phyloP scores from a whole-genome alignment of 2,888 invertebrate genomes.

The Monopis laevigella region DNA sequence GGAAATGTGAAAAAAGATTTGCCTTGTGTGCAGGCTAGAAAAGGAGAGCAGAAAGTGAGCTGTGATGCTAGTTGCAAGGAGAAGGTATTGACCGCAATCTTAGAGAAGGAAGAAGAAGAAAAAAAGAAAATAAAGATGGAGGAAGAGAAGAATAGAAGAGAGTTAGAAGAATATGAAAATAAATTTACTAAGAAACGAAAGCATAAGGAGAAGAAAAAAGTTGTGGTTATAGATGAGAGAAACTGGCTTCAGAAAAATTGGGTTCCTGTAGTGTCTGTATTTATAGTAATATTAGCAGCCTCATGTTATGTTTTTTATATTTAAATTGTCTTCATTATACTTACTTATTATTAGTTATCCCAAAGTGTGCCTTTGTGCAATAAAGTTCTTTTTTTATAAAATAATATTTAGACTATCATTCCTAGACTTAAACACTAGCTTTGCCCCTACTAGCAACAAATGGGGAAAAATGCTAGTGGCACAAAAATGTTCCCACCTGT shows the following conservation, averaged over 20 bases:
- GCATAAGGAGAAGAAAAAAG: conserved; percentile 53
- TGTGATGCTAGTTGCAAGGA: conserved; percentile 74
- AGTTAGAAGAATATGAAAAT: conserved; percentile 80
- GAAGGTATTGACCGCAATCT: conserved; percentile 62
- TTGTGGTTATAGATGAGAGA: conserved; percentile 49
- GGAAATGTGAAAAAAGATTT: conserved; percentile 79
- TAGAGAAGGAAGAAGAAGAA: conserved; percentile 63
- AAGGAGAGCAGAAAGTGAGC: conserved; percentile 48
- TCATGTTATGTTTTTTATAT: too few species aligned
- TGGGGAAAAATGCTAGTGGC: too few species aligned
- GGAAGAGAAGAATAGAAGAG: conserved; percentile 74
- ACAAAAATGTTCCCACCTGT: too few species aligned
- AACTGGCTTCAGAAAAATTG: conserved; percentile 50
- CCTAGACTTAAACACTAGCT: too few species aligned
- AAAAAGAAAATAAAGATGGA: conserved; percentile 67
- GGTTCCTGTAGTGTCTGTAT: conserved; percentile 32
- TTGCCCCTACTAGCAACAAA: too few species aligned
- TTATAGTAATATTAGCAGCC: conserved; percentile 13
- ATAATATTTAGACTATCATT: too few species aligned
- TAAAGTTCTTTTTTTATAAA: too few species aligned
- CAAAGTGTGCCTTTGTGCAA: too few species aligned
- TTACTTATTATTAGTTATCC: too few species aligned
- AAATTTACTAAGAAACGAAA: conserved; percentile 76
- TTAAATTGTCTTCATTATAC: too few species aligned
- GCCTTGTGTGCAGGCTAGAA: conserved; percentile 68